These are phyloP conservation scores for Dione vanillae DNA, from an alignment of 2,888 invertebrate genomes.

Conservation along the genomic window DNA sequence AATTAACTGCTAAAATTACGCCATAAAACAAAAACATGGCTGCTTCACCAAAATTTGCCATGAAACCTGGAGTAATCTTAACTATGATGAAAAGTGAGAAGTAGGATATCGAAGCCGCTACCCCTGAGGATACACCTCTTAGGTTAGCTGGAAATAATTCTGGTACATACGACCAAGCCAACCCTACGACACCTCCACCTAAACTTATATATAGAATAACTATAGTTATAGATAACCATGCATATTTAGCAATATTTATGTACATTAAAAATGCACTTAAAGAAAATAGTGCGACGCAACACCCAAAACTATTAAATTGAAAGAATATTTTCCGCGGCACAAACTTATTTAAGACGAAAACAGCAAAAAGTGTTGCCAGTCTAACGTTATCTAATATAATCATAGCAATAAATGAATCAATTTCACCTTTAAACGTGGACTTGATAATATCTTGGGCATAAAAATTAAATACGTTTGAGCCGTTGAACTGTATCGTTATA, in stretches of 20 bases:
- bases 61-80: constrained; percentile 58
- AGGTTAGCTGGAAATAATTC: constrained; percentile 62
- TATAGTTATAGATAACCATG: constrained; percentile 55
- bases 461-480: constrained; percentile 60
- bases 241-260: constrained; percentile 49
- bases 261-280: constrained; percentile 47
- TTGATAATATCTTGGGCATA: constrained; percentile 60
- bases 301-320: constrained; percentile 50
- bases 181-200: constrained; percentile 53
- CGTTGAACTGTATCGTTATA: constrained; percentile 56
- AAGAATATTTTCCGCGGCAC: constrained; percentile 56
- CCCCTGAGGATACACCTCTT: constrained; percentile 62
- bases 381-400: constrained; percentile 58
- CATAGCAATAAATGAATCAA: constrained; percentile 59
- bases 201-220: constrained; percentile 55
- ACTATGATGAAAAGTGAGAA: constrained; percentile 58
- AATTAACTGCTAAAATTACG: constrained; percentile 50
- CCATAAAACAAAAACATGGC: constrained; percentile 58
- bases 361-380: constrained; percentile 45
- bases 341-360: constrained; percentile 55
- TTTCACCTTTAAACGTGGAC: constrained; percentile 55
- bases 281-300: constrained; percentile 49
- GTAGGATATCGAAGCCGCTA: constrained; percentile 57
- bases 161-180: constrained; percentile 62
- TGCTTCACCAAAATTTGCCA: constrained; percentile 54